Base-by-base conservation (phyloP, 2,113 vertebrate species). In the Polyodon spathula region DNA sequence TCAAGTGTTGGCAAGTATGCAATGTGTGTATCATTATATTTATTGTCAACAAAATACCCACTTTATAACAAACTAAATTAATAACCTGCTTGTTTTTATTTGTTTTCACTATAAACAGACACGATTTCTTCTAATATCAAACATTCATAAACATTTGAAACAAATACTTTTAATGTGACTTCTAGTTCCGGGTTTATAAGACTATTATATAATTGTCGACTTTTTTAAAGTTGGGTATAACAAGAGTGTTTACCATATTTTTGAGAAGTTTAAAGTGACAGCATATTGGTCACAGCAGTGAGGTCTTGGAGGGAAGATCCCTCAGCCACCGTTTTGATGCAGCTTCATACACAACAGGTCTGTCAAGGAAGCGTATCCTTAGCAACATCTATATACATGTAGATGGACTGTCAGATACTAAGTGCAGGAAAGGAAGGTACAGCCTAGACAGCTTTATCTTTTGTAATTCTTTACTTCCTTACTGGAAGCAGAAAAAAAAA, bases 301-400 rank as follows among this genome's bases (percentile, higher is more conserved):
- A 40, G 27, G 27, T 27, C 27, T 27, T 27, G 27, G 27, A 27
- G 15, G 14, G 41, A 55, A 55, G 38, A 27, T 46, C 15, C 17
- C 53, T 10, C 14, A 40, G 40, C 10, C 44, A 15, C 38, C 8
- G 16, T 38, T 52, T 63, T 58, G 62, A 63, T 40, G 40, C 27
- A 11, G 53, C 40, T 59, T 17, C 15, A 10, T 37, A 5, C 17
- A 37, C 37, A 12, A 11, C 4, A 8, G 46, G 17, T 12, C 38
- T 51, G 46, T 27, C 6, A 37, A 60, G 46, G 46, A 60, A 41
- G 37, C 4, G 8, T 4, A 8, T 2, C 51, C 38, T 8, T 41
- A 40, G 38, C n/a, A 27, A 46, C 37, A 40, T 14, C 9, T 54
- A n/a, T 61, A 40, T 11, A 53, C 17, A 14, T n/a, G 12, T 40